phyloP scores from a whole-genome alignment of 2,797 vertebrate species.

The Enteromius trimaculatus region DNA sequence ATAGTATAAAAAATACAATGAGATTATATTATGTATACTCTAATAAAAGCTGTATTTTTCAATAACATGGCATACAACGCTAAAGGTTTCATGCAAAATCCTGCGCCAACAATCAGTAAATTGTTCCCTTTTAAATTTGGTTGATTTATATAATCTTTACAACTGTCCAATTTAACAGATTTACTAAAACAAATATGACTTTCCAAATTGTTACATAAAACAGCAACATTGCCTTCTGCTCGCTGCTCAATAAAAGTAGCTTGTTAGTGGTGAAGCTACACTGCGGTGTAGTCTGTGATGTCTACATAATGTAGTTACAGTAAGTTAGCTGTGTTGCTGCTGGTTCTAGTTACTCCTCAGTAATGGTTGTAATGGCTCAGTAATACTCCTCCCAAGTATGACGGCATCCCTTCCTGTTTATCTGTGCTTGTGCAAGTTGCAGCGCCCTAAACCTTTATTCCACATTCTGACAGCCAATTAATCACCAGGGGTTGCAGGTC shows the following conservation, averaged over 20 bases:
- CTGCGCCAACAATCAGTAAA: neutral
- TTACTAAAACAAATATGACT: neutral
- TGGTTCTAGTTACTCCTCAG: neutral
- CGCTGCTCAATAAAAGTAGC: neutral
- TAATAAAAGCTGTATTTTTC: neutral
- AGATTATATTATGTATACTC: neutral
- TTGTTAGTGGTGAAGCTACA: neutral
- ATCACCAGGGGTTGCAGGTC: constrained; percentile 34
- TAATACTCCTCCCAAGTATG: constrained; percentile 1
- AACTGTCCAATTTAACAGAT: neutral
- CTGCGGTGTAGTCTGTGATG: neutral
- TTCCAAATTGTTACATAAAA: neutral
- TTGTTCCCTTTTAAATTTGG: too few relatives aligned
- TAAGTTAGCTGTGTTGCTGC: neutral
- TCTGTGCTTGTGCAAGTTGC: constrained; percentile 35
- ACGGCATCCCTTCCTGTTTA: constrained; percentile 36
- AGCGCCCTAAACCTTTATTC: constrained; percentile 36
- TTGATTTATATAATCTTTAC: neutral
- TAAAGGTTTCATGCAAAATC: neutral
- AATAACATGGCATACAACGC: neutral
- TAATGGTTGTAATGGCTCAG: neutral
- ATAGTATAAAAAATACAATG: neutral
- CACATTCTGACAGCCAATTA: constrained; percentile 51
- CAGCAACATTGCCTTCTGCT: neutral
- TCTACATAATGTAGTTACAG: neutral